Conservation (phyloP, 2,797 vertebrate genomes). For the Etheostoma nigrum region DNA sequence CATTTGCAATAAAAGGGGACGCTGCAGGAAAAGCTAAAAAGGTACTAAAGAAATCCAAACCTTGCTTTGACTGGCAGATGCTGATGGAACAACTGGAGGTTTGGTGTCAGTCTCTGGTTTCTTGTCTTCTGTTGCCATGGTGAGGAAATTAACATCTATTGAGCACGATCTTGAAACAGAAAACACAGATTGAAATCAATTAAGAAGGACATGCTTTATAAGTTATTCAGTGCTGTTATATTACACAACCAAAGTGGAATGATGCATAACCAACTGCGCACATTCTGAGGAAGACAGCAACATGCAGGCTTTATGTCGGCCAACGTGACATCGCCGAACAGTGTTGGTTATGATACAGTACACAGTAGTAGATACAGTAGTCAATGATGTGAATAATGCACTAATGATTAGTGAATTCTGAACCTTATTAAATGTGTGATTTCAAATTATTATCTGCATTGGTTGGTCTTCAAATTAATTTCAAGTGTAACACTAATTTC, state of each 20-base stretch:
- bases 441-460: background rate
- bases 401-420: too few species aligned
- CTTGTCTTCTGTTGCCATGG: conserved; percentile 98
- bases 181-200: background rate
- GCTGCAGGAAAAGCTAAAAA: too few species aligned
- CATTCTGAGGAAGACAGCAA: background rate
- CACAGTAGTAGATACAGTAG: background rate
- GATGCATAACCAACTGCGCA: background rate
- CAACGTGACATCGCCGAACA: too few species aligned
- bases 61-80: conserved; percentile 97
- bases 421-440: background rate
- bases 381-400: too few species aligned
- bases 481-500: background rate
- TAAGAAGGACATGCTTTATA: too few species aligned
- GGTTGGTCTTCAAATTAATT: background rate
- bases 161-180: conserved; percentile 32
- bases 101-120: conserved; percentile 97
- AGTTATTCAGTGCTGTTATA: background rate
- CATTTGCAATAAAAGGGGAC: background rate
- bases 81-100: conserved; percentile 92
- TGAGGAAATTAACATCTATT: conserved; percentile 62
- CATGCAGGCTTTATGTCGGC: too few species aligned
- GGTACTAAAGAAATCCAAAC: conserved; percentile 67
- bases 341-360: background rate
- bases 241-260: background rate